Evolutionary conservation across 1,140 invertebrate genomes (phyloP).

Genomic region (Nomia melanderi): DNA sequence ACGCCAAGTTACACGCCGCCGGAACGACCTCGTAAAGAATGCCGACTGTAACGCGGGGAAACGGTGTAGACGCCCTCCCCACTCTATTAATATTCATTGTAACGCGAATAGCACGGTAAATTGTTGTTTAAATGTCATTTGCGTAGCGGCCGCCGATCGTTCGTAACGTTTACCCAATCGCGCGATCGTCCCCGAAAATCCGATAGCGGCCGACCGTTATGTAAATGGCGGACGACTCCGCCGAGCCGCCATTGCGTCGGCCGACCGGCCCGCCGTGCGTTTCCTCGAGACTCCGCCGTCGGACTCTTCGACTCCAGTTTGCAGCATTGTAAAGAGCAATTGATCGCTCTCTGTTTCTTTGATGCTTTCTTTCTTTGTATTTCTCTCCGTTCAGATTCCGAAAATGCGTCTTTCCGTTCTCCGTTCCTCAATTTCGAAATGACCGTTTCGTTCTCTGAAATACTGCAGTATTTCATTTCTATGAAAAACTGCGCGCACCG

Average conservation of each 20-base stretch:
- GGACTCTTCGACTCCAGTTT: background rate
- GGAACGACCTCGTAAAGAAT: constrained; percentile 17
- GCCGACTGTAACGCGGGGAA: constrained; percentile 2
- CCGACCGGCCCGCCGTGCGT: background rate
- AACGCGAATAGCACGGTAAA: constrained; percentile 16
- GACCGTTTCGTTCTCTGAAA: background rate
- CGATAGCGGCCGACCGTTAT: constrained; percentile 10
- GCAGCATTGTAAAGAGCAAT: background rate
- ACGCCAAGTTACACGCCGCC: background rate
- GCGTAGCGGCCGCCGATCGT: background rate
- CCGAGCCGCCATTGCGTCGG: background rate
- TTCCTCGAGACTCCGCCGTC: background rate
- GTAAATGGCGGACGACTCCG: constrained; percentile 11
- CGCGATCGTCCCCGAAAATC: constrained; percentile 9
- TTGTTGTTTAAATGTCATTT: constrained; percentile 21
- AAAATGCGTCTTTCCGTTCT: too few species aligned
- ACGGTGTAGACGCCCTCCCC: background rate
- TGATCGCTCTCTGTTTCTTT: too few species aligned
- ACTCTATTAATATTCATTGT: constrained; percentile 22
- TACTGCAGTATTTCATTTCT: background rate
- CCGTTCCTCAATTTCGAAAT: too few species aligned
- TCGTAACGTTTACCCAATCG: constrained; percentile 10
- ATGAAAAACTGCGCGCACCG: background rate
- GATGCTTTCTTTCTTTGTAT: too few species aligned
- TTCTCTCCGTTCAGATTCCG: too few species aligned